These are phyloP conservation scores for Mormyrus iriodes DNA, from an alignment of 2,113 vertebrate genomes.

Conservation along the genomic window DNA sequence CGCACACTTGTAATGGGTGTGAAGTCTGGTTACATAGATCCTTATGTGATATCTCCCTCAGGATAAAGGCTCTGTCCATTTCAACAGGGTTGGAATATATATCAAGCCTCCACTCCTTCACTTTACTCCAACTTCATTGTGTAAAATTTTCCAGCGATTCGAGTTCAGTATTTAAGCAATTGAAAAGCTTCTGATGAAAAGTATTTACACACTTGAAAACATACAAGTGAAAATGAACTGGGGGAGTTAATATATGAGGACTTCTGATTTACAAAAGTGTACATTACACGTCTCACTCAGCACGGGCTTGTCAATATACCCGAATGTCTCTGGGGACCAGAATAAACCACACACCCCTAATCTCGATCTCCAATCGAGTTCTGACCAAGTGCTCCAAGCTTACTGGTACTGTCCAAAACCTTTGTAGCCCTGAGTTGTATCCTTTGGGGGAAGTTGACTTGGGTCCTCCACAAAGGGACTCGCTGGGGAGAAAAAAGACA, in stretches of 20 bases:
- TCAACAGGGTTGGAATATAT: neutral
- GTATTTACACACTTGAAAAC: neutral
- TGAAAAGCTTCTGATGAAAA: neutral
- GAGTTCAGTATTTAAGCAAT: neutral
- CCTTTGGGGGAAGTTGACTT: constrained; percentile 67
- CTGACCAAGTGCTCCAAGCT: neutral
- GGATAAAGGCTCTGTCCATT: neutral
- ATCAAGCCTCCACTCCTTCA: neutral
- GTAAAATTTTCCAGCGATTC: neutral
- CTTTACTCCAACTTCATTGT: neutral
- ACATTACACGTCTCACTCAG: neutral
- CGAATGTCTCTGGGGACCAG: constrained; percentile 18
- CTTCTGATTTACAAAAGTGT: neutral
- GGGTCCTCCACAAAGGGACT: constrained; percentile 72
- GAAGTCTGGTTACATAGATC: neutral
- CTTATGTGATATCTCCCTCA: neutral
- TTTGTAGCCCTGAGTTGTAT: constrained; percentile 46
- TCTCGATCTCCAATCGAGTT: neutral
- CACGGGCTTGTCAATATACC: neutral
- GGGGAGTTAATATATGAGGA: constrained; percentile 8
- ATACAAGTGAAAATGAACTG: constrained; percentile 22
- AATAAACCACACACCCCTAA: neutral
- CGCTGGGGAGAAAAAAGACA: constrained; percentile 44
- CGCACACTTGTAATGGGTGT: neutral
- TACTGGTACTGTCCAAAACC: constrained; percentile 64